phyloP scores from a whole-genome alignment of 2,797 vertebrate species.

The Synaphobranchus kaupii region DNA sequence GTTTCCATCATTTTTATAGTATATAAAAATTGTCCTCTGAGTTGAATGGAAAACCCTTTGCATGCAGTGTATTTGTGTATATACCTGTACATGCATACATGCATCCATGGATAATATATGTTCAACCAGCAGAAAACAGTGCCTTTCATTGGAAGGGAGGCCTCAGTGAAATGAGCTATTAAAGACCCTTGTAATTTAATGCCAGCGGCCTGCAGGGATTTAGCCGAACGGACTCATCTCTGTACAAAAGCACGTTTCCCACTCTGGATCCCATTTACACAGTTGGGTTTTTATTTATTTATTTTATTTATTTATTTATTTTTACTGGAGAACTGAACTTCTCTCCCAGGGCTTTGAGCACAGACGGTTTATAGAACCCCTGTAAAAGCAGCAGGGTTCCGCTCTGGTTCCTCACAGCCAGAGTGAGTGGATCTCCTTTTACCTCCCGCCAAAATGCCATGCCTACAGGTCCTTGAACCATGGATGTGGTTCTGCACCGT shows the following conservation, averaged over 20 bases:
- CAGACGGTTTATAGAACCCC: constrained; percentile 60
- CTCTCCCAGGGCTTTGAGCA: constrained; percentile 53
- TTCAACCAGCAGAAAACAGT: background rate
- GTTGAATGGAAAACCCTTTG: too few relatives aligned
- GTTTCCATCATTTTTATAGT: too few relatives aligned
- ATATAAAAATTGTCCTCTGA: too few relatives aligned
- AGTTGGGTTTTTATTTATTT: constrained; percentile 47
- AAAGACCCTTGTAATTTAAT: constrained; percentile 52
- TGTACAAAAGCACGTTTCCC: background rate
- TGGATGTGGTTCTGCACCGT: background rate
- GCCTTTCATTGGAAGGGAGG: background rate
- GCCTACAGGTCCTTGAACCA: background rate
- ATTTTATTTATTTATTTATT: constrained; percentile 27
- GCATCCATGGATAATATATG: constrained; percentile 21
- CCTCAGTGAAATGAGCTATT: constrained; percentile 49
- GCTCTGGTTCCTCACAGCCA: constrained; percentile 36
- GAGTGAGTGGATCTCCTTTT: constrained; percentile 25
- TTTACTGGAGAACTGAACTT: constrained; percentile 61
- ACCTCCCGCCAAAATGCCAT: background rate
- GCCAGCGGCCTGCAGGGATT: constrained; percentile 57
- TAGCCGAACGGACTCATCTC: constrained; percentile 43
- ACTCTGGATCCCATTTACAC: constrained; percentile 55
- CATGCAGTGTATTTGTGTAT: too few relatives aligned
- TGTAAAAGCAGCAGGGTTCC: constrained; percentile 55
- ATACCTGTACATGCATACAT: constrained; percentile 35